A percentile compares a stretch with the other conserved stretches of the same genome.
Conservation (phyloP, 2,888 invertebrate species). For the Hermaeophaga mercurialis region DNA sequence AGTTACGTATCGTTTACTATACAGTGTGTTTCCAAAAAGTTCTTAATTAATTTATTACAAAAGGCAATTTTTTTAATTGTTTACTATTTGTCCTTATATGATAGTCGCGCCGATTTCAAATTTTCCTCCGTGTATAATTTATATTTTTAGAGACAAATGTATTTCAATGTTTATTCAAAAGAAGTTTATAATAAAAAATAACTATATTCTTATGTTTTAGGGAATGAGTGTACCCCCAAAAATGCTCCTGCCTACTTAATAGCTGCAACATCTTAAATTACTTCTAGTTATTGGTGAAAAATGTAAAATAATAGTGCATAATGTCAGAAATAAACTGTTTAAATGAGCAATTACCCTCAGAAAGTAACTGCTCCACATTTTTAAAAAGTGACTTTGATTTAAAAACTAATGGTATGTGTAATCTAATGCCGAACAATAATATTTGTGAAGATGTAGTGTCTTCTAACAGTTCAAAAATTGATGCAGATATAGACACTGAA, state of each 20-base stretch:
- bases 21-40: conserved; percentile 10
- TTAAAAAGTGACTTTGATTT: conserved; percentile 27
- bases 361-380: conserved; percentile 29
- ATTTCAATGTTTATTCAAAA: neutral
- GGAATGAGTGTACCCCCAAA: conserved; percentile 17
- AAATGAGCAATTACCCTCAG: conserved; percentile 29
- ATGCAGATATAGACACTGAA: conserved; percentile 27
- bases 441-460: conserved; percentile 47
- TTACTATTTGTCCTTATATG: conserved; percentile 51
- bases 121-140: neutral
- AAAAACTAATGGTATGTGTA: conserved; percentile 44
- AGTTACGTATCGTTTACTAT: conserved; percentile 3
- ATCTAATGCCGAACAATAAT: conserved; percentile 53
- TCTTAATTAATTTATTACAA: conserved; percentile 24
- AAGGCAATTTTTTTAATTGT: conserved; percentile 52
- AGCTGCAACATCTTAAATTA: conserved; percentile 6
- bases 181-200: neutral
- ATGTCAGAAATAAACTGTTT: conserved; percentile 37
- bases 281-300: conserved; percentile 16
- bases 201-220: conserved; percentile 14
- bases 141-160: neutral
- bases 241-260: conserved; percentile 43
- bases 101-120: conserved; percentile 49
- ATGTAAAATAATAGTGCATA: conserved; percentile 33
- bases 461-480: conserved; percentile 31